Base-by-base conservation (phyloP, 2,888 invertebrate genomes). In the Heteropelma amictum region DNA sequence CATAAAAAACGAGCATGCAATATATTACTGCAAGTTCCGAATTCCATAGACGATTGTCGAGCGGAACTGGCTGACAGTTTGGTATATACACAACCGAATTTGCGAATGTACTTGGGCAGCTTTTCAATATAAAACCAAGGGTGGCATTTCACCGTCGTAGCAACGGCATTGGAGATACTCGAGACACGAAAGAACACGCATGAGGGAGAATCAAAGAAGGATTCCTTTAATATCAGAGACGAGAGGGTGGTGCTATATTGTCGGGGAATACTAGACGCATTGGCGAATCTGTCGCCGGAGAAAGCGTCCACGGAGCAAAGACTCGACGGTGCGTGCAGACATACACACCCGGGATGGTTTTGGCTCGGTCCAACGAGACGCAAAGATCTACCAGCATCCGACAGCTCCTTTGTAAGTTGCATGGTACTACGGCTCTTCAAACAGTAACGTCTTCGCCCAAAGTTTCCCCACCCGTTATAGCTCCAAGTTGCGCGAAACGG, bases 181-280 rank as follows among this genome's bases (percentile, higher is more conserved):
- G 56, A 72, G 58, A 76, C 49, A 67, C 71, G 75, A 63, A 68
- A 45, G 76, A 72, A 72, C 65, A 71, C 56, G 49, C 61, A 45
- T 45, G 49, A 69, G 73, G 76, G 72, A 78, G 77, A 79, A 77
- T 79, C 68, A 79, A 79, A 73, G 71, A 64, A 71, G 71, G 67
- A 75, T 61, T 76, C 69, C 63, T 79, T 76, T 74, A 76, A 78
- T 76, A 77, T 76, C 69, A 45, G 63, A 40, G 58, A 58, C 56
- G 38, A 47, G 47, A 35, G 26, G 14, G 38, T 12, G 12, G 19
- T 49, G 51, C 26, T 58, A 19, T 51, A 45, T 17, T 30, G 33
- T 30, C 23, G 58, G 30, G 45, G 58, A 68, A 68, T 53, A 23
- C 58, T 58, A 63, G 63, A 76, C 63, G 60, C 30, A 68, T 60